These are phyloP conservation scores for Macrobrachium nipponense DNA, from an alignment of 1,140 invertebrate genomes.

Conservation along the genomic window DNA sequence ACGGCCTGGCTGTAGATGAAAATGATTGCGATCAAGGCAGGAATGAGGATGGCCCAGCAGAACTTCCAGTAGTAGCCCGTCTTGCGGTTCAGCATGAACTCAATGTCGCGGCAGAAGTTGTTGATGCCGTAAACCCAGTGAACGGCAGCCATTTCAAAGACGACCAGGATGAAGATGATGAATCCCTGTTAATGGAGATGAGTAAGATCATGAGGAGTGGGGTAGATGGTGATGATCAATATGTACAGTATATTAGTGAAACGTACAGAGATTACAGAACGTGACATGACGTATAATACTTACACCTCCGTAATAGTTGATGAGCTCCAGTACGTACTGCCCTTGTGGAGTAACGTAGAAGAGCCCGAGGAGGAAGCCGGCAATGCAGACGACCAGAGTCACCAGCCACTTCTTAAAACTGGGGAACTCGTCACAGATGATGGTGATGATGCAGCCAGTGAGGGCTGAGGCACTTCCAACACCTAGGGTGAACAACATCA, in stretches of 20 bases:
- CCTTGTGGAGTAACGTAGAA: constrained; percentile 86
- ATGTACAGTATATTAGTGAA: too few relatives aligned
- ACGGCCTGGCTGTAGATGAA: constrained; percentile 75
- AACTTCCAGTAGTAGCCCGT: constrained; percentile 82
- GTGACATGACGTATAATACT: constrained; percentile 10
- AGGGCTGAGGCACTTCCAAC: constrained; percentile 69
- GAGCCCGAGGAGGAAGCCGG: constrained; percentile 78
- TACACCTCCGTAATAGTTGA: constrained; percentile 84
- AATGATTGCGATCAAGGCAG: constrained; percentile 76
- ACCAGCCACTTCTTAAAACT: constrained; percentile 74
- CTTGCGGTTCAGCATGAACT: constrained; percentile 81
- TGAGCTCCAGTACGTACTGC: constrained; percentile 84
- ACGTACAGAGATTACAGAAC: too few relatives aligned
- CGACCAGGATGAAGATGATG: constrained; percentile 80
- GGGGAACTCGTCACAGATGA: constrained; percentile 80
- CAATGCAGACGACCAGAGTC: constrained; percentile 72
- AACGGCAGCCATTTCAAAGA: constrained; percentile 78
- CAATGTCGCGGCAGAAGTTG: constrained; percentile 73
- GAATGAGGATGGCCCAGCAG: constrained; percentile 85
- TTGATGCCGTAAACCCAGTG: constrained; percentile 83
- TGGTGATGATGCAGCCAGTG: constrained; percentile 77
- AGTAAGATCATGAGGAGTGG: not conserved
- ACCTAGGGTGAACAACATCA: constrained; percentile 86
- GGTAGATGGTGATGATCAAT: too few relatives aligned
- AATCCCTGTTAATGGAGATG: constrained; percentile 72